Evolutionary conservation across 2,888 invertebrate species (phyloP).

Genomic region (Hypercompe scribonia): DNA sequence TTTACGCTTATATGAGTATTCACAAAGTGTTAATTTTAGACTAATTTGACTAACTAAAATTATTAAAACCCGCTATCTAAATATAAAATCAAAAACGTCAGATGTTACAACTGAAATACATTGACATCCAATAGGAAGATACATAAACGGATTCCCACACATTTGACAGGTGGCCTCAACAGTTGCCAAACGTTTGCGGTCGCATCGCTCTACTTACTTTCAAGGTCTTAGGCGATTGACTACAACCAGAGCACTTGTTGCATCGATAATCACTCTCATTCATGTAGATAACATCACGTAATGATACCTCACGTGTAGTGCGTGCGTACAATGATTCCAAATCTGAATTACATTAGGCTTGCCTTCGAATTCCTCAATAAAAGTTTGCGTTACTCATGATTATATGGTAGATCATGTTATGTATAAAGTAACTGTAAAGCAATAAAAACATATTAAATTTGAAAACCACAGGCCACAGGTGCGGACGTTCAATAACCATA

Average conservation of each 20-base stretch:
- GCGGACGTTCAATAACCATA: not conserved
- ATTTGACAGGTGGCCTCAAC: conserved; percentile 58
- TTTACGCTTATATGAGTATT: not conserved
- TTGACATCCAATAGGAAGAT: conserved; percentile 3
- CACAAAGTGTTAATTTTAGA: not conserved
- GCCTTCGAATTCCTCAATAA: not conserved
- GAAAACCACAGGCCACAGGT: not conserved
- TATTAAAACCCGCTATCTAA: not conserved
- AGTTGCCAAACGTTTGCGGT: conserved; percentile 80
- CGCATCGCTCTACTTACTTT: conserved; percentile 77
- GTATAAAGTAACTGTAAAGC: not conserved
- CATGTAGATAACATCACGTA: conserved; percentile 42
- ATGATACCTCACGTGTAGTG: conserved; percentile 31
- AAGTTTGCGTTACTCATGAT: not conserved
- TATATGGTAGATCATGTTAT: not conserved
- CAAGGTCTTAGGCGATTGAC: conserved; percentile 77
- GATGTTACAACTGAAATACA: not conserved
- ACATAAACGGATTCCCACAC: conserved; percentile 17
- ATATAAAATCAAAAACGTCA: not conserved
- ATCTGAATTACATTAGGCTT: conserved; percentile 2
- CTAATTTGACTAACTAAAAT: not conserved
- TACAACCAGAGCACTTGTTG: conserved; percentile 48
- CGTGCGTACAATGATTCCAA: conserved; percentile 21
- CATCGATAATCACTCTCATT: conserved; percentile 48
- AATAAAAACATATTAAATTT: not conserved